Conservation (phyloP, 2,888 invertebrate species). For the Nesidiocoris tenuis region DNA sequence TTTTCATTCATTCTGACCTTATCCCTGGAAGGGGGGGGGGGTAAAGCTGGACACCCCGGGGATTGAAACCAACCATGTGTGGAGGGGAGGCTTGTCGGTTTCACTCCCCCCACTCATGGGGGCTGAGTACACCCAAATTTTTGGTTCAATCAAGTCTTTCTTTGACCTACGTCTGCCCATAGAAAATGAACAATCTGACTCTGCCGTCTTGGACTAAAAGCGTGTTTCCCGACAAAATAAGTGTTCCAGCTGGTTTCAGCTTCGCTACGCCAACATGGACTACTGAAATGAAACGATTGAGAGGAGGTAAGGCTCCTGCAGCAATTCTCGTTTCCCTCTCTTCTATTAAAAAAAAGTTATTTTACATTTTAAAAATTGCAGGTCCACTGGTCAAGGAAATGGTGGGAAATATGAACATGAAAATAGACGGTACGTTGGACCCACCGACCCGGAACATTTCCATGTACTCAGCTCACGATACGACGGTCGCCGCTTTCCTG, state of each 20-base stretch:
- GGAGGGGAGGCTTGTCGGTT: too few relatives aligned
- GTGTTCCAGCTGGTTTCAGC: conserved; percentile 63
- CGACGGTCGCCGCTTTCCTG: conserved; percentile 67
- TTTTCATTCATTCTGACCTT: too few relatives aligned
- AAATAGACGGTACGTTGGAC: conserved; percentile 8
- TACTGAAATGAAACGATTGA: conserved; percentile 55
- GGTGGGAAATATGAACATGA: conserved; percentile 44
- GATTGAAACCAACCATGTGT: too few relatives aligned
- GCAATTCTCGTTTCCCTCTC: background rate
- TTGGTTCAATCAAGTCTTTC: background rate
- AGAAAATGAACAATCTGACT: conserved; percentile 51
- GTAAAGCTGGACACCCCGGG: too few relatives aligned
- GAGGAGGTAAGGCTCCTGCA: conserved; percentile 54
- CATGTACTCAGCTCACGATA: conserved; percentile 71
- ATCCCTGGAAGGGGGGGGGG: too few relatives aligned
- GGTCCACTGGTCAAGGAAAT: conserved; percentile 50
- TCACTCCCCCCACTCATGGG: too few relatives aligned
- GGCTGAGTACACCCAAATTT: too few relatives aligned
- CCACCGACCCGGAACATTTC: conserved; percentile 60
- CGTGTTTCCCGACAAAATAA: conserved; percentile 67
- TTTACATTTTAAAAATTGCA: conserved; percentile 15
- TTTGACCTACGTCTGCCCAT: too few relatives aligned
- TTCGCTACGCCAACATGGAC: conserved; percentile 55
- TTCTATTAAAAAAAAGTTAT: background rate
- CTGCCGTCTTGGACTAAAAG: conserved; percentile 68